A percentile compares a stretch with the other conserved stretches of the same genome.
phyloP scores from a whole-genome alignment of 1,140 invertebrate species.

The Acromyrmex echinatior region DNA sequence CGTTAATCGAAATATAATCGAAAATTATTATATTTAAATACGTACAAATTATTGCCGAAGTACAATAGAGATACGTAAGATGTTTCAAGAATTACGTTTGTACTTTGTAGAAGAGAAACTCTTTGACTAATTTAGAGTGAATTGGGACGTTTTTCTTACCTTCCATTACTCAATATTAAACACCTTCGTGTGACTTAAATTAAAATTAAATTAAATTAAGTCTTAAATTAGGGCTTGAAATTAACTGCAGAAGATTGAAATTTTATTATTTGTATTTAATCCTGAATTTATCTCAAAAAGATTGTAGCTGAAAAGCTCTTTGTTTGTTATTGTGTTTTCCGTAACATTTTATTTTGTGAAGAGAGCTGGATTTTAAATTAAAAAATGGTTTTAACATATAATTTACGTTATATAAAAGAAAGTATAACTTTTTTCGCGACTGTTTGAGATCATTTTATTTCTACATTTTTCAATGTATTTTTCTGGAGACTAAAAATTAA shows the following conservation, averaged over 20 bases:
- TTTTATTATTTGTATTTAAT: conserved; percentile 39
- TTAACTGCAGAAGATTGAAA: conserved; percentile 23
- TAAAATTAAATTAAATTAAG: conserved; percentile 45
- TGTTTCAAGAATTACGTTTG: neutral
- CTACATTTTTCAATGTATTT: too few relatives aligned
- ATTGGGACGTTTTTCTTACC: neutral
- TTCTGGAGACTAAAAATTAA: too few relatives aligned
- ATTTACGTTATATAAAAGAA: neutral
- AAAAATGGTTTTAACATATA: neutral
- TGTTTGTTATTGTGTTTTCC: neutral
- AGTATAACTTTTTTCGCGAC: too few relatives aligned
- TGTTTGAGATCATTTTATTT: too few relatives aligned
- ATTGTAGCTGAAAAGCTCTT: neutral
- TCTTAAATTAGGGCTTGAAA: conserved; percentile 8
- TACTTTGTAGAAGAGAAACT: neutral
- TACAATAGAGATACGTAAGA: neutral
- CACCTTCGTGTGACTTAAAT: conserved; percentile 11
- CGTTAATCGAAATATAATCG: neutral
- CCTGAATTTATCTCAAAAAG: neutral
- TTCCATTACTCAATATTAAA: conserved; percentile 40
- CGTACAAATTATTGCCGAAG: neutral
- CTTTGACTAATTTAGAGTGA: conserved; percentile 12
- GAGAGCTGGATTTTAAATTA: neutral
- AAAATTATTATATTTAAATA: neutral
- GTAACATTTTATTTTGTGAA: neutral